Base-by-base conservation (phyloP, 2,888 invertebrate species). In the Idaea aversata region DNA sequence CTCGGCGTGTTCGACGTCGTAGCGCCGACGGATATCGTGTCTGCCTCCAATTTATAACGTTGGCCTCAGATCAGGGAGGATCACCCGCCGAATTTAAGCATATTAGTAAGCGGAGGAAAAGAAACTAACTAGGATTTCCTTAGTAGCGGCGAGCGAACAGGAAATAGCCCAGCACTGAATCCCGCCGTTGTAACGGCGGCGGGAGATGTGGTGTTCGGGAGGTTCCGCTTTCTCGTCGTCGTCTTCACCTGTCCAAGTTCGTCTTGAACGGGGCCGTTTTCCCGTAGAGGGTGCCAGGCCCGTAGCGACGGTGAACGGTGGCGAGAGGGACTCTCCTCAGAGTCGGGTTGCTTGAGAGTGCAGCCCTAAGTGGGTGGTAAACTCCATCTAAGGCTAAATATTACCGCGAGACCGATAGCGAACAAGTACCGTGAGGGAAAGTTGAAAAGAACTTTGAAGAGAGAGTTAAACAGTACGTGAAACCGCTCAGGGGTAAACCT, bases 201-300 rank as follows among this genome's bases (percentile, higher is more conserved):
- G 61, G 61, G 61, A 61, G 61, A 61, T 61, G 61, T 61, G 60
- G 35, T 34, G 61, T 61, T 61, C 61, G 34, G 34, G 61, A 61
- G 61, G 61, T 59, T 34, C 35, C 34, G 61, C 61, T 61, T 61
- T 61, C 61, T 61, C 35, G 59, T 59, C 59, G 59, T 59, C 59
- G 59, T 59, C 25, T 34, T 16, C 59, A 6, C 59, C 59, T 59
- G 59, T 59, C 59, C 59, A 59, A 59, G 59, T 90, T 87, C 85
- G 65, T 88, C 90, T 91, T 90, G 90, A 91, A 90, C 81, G 88
- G 85, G 90, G 89, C 89, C 84, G 85, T 80, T 84, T 85, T 83
- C 87, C 88, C 91, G 81, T 77, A 92, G 91, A 83, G 83, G 93
- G 89, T 88, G 91, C 86, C 85, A 93, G 91, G 89, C 91, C 91